Conservation (phyloP, 1,140 invertebrate species). For the Macrotrachela quadricornifera region DNA sequence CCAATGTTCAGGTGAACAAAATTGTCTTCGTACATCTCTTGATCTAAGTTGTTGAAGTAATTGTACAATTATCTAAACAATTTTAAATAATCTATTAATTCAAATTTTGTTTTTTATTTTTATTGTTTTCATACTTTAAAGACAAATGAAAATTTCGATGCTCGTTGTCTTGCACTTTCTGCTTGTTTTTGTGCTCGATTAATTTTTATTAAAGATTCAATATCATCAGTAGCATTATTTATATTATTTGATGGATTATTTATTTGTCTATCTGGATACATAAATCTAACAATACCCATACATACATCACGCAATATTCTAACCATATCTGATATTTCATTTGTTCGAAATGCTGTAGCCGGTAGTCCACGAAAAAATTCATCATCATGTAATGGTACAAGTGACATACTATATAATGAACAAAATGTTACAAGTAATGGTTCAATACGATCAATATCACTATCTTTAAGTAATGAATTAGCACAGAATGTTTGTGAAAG, state of each 20-base stretch:
- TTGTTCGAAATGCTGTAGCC: neutral
- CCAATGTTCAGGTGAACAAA: slow-evolving; percentile 56
- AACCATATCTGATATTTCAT: neutral
- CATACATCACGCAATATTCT: neutral
- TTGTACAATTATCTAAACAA: slow-evolving; percentile 39
- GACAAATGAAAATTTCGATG: neutral
- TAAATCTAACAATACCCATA: slow-evolving; percentile 1
- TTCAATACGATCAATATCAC: neutral
- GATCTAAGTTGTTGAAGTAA: slow-evolving; percentile 56
- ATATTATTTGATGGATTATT: neutral
- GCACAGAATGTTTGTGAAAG: neutral
- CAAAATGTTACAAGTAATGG: slow-evolving; percentile 3
- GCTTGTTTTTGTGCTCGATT: neutral
- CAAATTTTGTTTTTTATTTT: no score
- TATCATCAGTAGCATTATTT: neutral
- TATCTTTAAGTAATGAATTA: neutral
- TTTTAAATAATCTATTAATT: neutral
- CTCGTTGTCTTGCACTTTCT: neutral
- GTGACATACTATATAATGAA: slow-evolving; percentile 5
- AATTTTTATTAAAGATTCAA: neutral
- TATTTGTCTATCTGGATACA: slow-evolving; percentile 1
- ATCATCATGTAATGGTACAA: slow-evolving; percentile 1
- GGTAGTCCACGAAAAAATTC: slow-evolving; percentile 1
- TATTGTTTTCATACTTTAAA: no score
- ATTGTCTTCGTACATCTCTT: slow-evolving; percentile 50